A percentile compares a stretch with the other conserved stretches of the same genome.
Conservation (phyloP, 1,140 invertebrate genomes). For the Leptonema lineaticorne region DNA sequence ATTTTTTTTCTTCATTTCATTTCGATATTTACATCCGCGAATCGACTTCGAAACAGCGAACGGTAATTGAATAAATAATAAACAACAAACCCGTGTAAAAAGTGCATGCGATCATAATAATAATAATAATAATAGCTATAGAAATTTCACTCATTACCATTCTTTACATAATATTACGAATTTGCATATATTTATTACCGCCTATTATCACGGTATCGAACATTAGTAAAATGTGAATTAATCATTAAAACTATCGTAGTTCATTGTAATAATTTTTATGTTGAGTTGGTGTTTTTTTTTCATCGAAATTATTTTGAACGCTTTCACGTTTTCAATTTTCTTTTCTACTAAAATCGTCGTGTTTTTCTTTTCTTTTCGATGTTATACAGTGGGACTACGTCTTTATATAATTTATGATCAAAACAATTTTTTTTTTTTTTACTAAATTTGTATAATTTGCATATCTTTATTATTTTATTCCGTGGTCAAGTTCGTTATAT, state of each 20-base stretch:
- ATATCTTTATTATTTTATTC: too few relatives aligned
- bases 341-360: neutral
- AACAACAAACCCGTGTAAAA: too few relatives aligned
- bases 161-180: neutral
- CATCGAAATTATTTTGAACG: neutral
- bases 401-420: too few relatives aligned
- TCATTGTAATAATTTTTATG: neutral
- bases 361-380: too few relatives aligned
- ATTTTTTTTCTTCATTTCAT: too few relatives aligned
- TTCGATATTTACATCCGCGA: too few relatives aligned
- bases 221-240: neutral
- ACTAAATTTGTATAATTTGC: neutral
- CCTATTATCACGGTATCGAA: neutral
- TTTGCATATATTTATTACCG: neutral
- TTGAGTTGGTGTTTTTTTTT: neutral
- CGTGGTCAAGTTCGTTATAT: too few relatives aligned
- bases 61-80: too few relatives aligned
- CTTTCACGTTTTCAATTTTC: neutral
- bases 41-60: too few relatives aligned
- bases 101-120: neutral
- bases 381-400: too few relatives aligned
- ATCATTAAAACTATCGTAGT: neutral
- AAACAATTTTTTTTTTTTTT: neutral
- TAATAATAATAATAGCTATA: too few relatives aligned
- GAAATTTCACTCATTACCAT: conserved; percentile 11